Evolutionary conservation across 2,113 vertebrate species (phyloP).

Genomic region (Eulemur macaco): DNA sequence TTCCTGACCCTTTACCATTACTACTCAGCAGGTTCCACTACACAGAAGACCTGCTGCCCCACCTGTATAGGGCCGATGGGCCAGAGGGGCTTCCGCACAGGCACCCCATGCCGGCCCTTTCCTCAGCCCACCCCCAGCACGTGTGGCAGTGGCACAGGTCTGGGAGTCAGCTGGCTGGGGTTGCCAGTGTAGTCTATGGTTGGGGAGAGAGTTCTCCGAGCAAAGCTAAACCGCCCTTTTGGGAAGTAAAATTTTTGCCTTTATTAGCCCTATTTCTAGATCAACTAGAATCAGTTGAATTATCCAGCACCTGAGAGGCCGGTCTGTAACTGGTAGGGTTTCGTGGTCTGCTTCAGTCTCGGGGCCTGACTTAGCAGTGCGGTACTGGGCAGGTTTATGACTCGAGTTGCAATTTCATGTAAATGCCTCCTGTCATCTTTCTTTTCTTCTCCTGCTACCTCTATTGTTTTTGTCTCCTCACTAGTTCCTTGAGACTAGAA

Average conservation of each 20-base stretch:
- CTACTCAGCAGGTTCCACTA: not conserved
- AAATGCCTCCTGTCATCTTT: not conserved
- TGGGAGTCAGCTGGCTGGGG: not conserved
- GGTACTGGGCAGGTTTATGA: not conserved
- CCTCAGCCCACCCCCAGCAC: accelerated
- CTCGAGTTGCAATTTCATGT: not conserved
- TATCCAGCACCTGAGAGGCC: accelerated
- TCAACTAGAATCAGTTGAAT: not conserved
- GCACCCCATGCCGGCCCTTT: too few species aligned
- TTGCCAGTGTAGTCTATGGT: not conserved
- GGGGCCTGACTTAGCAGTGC: not conserved
- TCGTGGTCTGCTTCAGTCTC: not conserved
- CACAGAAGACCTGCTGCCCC: not conserved
- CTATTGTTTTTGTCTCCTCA: not conserved
- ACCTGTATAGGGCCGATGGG: not conserved
- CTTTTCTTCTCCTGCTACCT: not conserved
- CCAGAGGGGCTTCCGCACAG: not conserved
- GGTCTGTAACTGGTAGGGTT: not conserved
- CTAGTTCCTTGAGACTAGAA: not conserved
- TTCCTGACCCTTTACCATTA: not conserved
- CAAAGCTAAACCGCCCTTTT: not conserved
- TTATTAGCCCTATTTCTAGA: not conserved
- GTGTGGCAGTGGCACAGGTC: not conserved
- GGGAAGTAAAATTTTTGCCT: not conserved
- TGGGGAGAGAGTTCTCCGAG: not conserved